A percentile compares a stretch with the other conserved stretches of the same genome.
Evolutionary conservation across 2,888 invertebrate species (phyloP).

Genomic region (Drosophila neonasuta): DNA sequence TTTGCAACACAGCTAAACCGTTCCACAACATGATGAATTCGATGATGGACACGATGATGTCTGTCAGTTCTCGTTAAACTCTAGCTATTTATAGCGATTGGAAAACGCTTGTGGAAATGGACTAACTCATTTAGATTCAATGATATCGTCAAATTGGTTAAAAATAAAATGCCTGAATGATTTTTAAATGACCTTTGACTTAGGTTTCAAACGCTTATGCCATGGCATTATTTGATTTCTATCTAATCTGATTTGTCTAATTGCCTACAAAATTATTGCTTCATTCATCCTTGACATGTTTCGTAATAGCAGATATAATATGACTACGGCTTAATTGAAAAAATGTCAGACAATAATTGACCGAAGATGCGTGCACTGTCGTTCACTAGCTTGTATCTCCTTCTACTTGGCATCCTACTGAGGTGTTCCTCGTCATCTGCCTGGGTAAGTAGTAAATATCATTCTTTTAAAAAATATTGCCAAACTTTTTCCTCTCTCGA

Average conservation of each 20-base stretch:
- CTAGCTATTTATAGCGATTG: conserved; percentile 50
- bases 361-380: conserved; percentile 53
- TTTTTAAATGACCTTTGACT: conserved; percentile 39
- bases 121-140: conserved; percentile 35
- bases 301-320: conserved; percentile 40
- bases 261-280: conserved; percentile 51
- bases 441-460: conserved; percentile 69
- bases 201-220: conserved; percentile 35
- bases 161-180: conserved; percentile 44
- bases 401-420: conserved; percentile 47
- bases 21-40: conserved; percentile 51
- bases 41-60: conserved; percentile 29
- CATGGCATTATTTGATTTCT: conserved; percentile 26
- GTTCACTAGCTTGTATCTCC: conserved; percentile 27
- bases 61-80: conserved; percentile 16
- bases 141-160: conserved; percentile 46
- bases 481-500: not conserved
- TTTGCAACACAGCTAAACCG: conserved; percentile 41
- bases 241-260: conserved; percentile 44
- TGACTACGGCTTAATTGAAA: conserved; percentile 56
- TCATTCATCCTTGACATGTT: conserved; percentile 55
- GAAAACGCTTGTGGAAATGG: conserved; percentile 10
- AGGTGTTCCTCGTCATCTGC: conserved; percentile 48
- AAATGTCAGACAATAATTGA: conserved; percentile 52
- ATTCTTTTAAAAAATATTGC: not conserved